phyloP scores from a whole-genome alignment of 2,888 invertebrate species.

The Clostera curtula region DNA sequence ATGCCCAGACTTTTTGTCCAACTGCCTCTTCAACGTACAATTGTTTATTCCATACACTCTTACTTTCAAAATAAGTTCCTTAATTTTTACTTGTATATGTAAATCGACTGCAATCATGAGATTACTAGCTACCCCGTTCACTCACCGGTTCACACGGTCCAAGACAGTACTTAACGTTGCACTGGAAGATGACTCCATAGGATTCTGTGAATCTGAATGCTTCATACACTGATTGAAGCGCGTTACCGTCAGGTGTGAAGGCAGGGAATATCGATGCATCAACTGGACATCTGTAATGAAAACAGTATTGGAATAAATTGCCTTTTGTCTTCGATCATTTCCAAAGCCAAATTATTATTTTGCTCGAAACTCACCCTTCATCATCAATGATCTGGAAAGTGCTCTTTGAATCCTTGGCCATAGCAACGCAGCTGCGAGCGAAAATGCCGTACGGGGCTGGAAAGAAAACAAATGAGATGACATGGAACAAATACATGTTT shows the following conservation, averaged over 20 bases:
- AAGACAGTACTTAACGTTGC: conserved; percentile 96
- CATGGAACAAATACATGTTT: conserved; percentile 4
- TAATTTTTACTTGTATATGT: too few relatives aligned
- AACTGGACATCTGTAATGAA: conserved; percentile 85
- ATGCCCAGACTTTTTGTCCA: too few relatives aligned
- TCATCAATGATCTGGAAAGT: conserved; percentile 97
- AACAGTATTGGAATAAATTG: too few relatives aligned
- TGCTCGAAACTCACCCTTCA: conserved; percentile 79
- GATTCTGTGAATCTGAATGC: conserved; percentile 97
- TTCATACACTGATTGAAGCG: conserved; percentile 92
- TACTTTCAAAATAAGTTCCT: too few relatives aligned
- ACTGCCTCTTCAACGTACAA: too few relatives aligned
- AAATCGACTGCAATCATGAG: too few relatives aligned
- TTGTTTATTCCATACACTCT: conserved; percentile 4
- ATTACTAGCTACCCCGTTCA: conserved; percentile 19
- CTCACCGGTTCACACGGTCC: conserved; percentile 95
- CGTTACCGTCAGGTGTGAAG: conserved; percentile 92
- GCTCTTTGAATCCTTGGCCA: conserved; percentile 97
- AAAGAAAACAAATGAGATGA: conserved; percentile 16
- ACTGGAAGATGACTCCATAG: conserved; percentile 97
- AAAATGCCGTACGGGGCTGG: conserved; percentile 96
- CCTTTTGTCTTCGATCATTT: not conserved
- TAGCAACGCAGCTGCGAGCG: conserved; percentile 95
- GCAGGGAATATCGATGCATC: conserved; percentile 96
- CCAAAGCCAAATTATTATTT: not conserved